Evolutionary conservation across 2,113 vertebrate genomes (phyloP), one percentile per base, ranked within the genome.

Genomic region (Aplodontia rufa): DNA sequence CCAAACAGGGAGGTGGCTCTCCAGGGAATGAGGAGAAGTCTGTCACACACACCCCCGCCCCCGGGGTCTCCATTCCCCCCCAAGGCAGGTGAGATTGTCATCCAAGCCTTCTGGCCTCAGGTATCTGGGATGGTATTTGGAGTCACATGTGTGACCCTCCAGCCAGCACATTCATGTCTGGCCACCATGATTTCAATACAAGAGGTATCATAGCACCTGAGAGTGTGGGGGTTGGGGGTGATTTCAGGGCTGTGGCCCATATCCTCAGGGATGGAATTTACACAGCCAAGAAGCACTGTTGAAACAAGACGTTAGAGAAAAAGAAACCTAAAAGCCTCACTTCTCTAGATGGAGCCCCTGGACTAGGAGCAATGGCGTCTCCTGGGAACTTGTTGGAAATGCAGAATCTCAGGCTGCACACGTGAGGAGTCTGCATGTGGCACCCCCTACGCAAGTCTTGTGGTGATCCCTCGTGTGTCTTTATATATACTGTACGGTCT

Each of bases 401-500:
- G 37, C 58, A 26, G 64, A 35, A 9, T 72, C 60, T 71, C 11
- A 17, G 51, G 30, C 32, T 42, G 10, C 26, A 6, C 9, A 3
- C 37, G 1, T 9, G 16, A 19, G 10, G 51, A 69, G 7, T 45
- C 76, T 20, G 71, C 5, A 22, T 8, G 4, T 4, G 20, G 51
- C 0, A 2, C 24, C 4, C 4, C 28, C 30, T 26, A 19, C 26
- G 30, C 32, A 6, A 24, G 74, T 68, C n/a, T 35, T 1, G 0
- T 5, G 0, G 24, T 3, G 8, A 30, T 35, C 4, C 22, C 32
- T 19, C 5, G 0, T 1, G 26, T 1, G 1, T 35, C 37, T n/a
- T 53, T n/a, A 9, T 6, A 9, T 6, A 3, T 1, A 8, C 37
- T 3, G 0, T 16, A 40, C 37, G 35, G 28, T 51, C 81, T 75